These are phyloP conservation scores for Andinoacara biseriatus DNA, from an alignment of 2,113 vertebrate genomes.

Conservation along the genomic window DNA sequence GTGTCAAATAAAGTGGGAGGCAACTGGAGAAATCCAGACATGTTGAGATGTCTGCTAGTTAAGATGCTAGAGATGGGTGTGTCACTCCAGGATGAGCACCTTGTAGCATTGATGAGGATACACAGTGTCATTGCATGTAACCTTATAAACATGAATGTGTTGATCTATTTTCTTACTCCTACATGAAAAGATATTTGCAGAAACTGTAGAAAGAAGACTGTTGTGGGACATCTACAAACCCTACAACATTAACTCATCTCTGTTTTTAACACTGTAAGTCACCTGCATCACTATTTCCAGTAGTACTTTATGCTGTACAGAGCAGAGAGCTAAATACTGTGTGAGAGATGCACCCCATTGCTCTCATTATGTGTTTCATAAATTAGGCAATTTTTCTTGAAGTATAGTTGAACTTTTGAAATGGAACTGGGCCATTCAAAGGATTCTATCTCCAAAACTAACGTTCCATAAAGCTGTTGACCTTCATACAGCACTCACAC, in stretches of 20 bases:
- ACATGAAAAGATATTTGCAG: background rate
- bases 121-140: background rate
- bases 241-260: background rate
- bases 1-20: constrained; percentile 39
- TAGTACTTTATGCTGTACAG: background rate
- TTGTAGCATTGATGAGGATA: background rate
- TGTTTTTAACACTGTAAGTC: background rate
- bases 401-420: background rate
- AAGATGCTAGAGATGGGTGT: background rate
- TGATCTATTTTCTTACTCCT: background rate
- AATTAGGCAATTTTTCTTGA: constrained; percentile 9
- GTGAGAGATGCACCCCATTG: background rate
- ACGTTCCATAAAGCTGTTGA: constrained; percentile 17
- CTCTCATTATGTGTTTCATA: constrained; percentile 4
- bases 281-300: background rate
- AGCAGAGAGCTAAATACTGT: background rate
- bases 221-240: background rate
- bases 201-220: background rate
- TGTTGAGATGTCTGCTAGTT: constrained; percentile 29
- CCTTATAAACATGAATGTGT: background rate
- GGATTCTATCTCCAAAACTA: constrained; percentile 22
- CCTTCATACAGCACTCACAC: background rate
- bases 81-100: background rate
- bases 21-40: background rate
- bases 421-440: constrained; percentile 29